Evolutionary conservation across 2,888 invertebrate genomes (phyloP), one percentile per base, ranked within the genome.

Genomic region (Napeogenes inachia): DNA sequence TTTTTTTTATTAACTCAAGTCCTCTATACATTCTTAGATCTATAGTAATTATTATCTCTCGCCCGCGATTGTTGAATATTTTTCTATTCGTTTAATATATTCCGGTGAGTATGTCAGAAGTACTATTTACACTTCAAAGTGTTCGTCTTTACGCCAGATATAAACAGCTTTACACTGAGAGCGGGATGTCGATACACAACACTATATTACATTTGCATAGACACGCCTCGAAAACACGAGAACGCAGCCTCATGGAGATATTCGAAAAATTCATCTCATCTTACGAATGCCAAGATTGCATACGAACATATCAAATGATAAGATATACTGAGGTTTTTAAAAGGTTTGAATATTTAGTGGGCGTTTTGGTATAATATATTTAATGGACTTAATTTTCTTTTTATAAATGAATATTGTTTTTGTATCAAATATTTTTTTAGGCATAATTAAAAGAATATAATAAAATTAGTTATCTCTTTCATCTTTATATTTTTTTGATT

Each of bases 191-290:
- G 65, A 69, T 68, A 67, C 64, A 56, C 64, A 64, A 67, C 68
- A 71, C 65, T 67, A 68, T 67, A 70, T 71, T 68, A 71, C 71
- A 72, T 72, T 71, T 71, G 67, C 71, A 72, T 72, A 67, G 59
- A 64, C 60, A 59, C 61, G 58, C 61, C 65, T 64, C 60, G 63
- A 68, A 66, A 65, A 62, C 68, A 63, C 56, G 60, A 57, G 58
- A 58, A 68, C 65, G 65, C 59, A 54, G 63, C 61, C 61, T 59
- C 65, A 45, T 62, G 63, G 61, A 58, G 59, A 54, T 62, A 62
- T 55, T 57, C 42, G 54, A 59, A 60, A 46, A 55, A 60, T 60
- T 57, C 62, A 57, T 57, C 62, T 56, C 56, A 60, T 59, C 60
- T 56, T 54, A 57, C 55, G 56, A 55, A 63, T 46, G 50, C 50